Conservation (phyloP, 2,797 vertebrate genomes). For the Lagocephalus sceleratus region DNA sequence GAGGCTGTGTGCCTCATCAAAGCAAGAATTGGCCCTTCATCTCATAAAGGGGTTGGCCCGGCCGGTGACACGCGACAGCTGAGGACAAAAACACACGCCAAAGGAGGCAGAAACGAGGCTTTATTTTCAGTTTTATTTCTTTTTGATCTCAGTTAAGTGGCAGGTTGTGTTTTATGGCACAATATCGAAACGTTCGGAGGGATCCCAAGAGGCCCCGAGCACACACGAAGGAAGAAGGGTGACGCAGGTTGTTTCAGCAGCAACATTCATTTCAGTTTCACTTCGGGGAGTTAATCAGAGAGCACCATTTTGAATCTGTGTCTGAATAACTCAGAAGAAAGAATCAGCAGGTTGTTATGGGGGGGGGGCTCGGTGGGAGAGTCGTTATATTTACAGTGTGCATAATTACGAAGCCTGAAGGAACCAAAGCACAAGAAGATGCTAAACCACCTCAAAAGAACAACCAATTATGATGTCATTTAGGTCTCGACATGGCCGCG, state of each 20-base stretch:
- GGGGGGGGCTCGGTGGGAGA: slow-evolving; percentile 34
- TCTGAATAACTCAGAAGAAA: slow-evolving; percentile 36
- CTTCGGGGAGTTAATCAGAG: slow-evolving; percentile 48
- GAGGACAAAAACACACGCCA: slow-evolving; percentile 8
- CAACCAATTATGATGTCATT: slow-evolving; percentile 65
- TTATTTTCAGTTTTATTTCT: slow-evolving; percentile 43
- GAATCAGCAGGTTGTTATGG: slow-evolving; percentile 45
- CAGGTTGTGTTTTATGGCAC: slow-evolving; percentile 69
- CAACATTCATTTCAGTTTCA: too few relatives aligned
- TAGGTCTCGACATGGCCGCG: slow-evolving; percentile 18
- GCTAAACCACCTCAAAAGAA: slow-evolving; percentile 26
- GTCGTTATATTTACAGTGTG: slow-evolving; percentile 19
- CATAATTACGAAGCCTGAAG: slow-evolving; percentile 7
- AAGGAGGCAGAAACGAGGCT: slow-evolving; percentile 10
- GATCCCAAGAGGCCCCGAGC: slow-evolving; percentile 44
- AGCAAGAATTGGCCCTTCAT: too few relatives aligned
- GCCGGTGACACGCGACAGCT: too few relatives aligned
- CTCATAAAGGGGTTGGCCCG: too few relatives aligned
- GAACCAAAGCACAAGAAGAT: too few relatives aligned
- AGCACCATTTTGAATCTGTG: slow-evolving; percentile 74
- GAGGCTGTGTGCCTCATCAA: too few relatives aligned
- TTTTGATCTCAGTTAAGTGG: slow-evolving; percentile 74
- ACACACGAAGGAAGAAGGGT: slow-evolving; percentile 13
- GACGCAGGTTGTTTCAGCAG: too few relatives aligned
- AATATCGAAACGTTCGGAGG: slow-evolving; percentile 45